These are phyloP conservation scores for Ictalurus punctatus DNA, from an alignment of 2,113 vertebrate species.

Conservation along the genomic window DNA sequence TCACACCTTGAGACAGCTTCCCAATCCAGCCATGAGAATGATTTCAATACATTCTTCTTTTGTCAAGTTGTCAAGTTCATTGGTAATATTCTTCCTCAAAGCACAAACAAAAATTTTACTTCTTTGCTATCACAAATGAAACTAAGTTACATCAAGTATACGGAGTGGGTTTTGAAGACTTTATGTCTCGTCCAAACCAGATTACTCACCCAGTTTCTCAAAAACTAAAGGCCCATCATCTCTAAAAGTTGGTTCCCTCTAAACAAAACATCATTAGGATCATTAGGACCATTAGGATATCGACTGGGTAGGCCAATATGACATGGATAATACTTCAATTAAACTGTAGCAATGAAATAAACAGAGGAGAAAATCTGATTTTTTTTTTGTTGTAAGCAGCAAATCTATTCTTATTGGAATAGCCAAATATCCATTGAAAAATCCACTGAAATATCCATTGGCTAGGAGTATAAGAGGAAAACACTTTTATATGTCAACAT, in stretches of 20 bases:
- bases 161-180: background rate
- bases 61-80: background rate
- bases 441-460: background rate
- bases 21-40: no score
- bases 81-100: background rate
- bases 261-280: background rate
- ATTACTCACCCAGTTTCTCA: background rate
- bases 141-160: background rate
- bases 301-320: background rate
- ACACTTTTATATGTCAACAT: background rate
- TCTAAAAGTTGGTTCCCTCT: background rate
- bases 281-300: background rate
- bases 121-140: background rate
- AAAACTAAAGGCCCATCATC: background rate
- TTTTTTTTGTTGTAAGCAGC: background rate
- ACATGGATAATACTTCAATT: background rate
- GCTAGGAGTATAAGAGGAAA: background rate
- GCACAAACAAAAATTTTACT: background rate
- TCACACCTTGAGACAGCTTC: no score
- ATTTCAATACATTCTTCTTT: no score
- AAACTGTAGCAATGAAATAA: background rate
- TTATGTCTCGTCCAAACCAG: background rate
- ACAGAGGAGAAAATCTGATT: background rate
- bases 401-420: background rate
- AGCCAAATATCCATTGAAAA: background rate